A percentile compares a stretch with the other conserved stretches of the same genome.
These are phyloP conservation scores for Aleiodes alternator DNA, from an alignment of 2,888 invertebrate genomes.

Conservation along the genomic window DNA sequence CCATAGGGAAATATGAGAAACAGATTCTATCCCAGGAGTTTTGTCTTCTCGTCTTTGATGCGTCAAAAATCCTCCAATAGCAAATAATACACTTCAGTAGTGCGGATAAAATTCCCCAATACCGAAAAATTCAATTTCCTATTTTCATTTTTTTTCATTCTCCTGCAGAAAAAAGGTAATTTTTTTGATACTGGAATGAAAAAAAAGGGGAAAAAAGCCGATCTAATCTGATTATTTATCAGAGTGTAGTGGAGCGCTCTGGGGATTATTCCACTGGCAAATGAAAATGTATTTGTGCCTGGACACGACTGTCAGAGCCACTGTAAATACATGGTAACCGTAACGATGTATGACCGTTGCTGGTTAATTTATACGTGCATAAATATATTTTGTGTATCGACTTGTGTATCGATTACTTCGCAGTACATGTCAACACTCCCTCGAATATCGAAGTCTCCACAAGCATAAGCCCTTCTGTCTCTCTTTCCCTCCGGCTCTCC, in stretches of 20 bases:
- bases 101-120: no score
- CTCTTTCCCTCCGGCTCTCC: slow-evolving; percentile 9
- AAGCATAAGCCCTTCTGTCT: slow-evolving; percentile 14
- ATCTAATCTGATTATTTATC: slow-evolving; percentile 14
- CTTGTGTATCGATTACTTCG: slow-evolving; percentile 15
- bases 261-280: slow-evolving; percentile 5
- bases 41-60: no score
- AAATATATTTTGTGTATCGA: slow-evolving; percentile 33
- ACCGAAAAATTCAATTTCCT: no score
- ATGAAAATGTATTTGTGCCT: slow-evolving; percentile 1
- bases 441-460: not conserved
- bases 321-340: slow-evolving; percentile 3
- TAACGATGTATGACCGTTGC: slow-evolving; percentile 23
- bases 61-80: no score
- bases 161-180: not conserved
- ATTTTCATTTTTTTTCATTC: not conserved
- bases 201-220: not conserved
- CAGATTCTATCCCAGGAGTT: no score
- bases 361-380: slow-evolving; percentile 15
- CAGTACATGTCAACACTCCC: slow-evolving; percentile 13
- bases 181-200: no score
- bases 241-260: not conserved
- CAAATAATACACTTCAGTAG: no score
- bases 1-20: no score
- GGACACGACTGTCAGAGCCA: not conserved